These are phyloP conservation scores for Drosophila borborema DNA, from an alignment of 2,888 invertebrate species.

Conservation along the genomic window DNA sequence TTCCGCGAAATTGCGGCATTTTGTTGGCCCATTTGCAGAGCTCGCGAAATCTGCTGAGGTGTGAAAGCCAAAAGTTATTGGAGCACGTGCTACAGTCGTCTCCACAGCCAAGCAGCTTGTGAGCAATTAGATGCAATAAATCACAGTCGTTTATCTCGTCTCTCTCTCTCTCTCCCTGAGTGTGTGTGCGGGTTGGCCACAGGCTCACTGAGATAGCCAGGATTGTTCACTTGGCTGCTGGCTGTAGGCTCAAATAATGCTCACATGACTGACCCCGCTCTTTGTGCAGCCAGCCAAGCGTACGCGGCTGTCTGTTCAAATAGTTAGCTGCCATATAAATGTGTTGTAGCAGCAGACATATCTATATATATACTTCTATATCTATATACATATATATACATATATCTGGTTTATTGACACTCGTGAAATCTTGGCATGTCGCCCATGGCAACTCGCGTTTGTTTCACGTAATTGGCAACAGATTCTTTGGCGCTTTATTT, in stretches of 20 bases:
- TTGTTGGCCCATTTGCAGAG: conserved; percentile 31
- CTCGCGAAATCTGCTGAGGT: conserved; percentile 61
- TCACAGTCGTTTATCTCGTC: conserved; percentile 59
- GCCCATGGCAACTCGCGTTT: conserved; percentile 38
- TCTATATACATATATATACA: neutral
- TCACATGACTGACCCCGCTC: conserved; percentile 59
- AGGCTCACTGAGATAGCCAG: conserved; percentile 41
- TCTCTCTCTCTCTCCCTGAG: neutral
- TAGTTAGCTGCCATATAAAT: conserved; percentile 15
- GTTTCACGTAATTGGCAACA: conserved; percentile 41
- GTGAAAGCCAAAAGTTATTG: conserved; percentile 76
- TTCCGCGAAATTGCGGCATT: conserved; percentile 5
- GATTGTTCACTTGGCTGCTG: conserved; percentile 34
- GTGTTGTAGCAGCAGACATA: conserved; percentile 2
- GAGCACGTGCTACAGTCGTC: conserved; percentile 66
- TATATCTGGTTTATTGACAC: conserved; percentile 34
- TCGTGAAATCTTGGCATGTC: conserved; percentile 42
- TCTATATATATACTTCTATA: conserved; percentile 8
- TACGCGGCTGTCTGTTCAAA: conserved; percentile 30
- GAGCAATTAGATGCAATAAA: conserved; percentile 79
- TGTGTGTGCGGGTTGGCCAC: conserved; percentile 28
- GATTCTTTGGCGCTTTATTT: conserved; percentile 19
- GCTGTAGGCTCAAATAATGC: conserved; percentile 54
- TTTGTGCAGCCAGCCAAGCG: conserved; percentile 34
- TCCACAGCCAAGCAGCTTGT: conserved; percentile 24